Percentiles rank a stretch among this genome's conserved stretches.
These are phyloP conservation scores for Cydia splendana DNA, from an alignment of 1,140 invertebrate species.

Conservation along the genomic window DNA sequence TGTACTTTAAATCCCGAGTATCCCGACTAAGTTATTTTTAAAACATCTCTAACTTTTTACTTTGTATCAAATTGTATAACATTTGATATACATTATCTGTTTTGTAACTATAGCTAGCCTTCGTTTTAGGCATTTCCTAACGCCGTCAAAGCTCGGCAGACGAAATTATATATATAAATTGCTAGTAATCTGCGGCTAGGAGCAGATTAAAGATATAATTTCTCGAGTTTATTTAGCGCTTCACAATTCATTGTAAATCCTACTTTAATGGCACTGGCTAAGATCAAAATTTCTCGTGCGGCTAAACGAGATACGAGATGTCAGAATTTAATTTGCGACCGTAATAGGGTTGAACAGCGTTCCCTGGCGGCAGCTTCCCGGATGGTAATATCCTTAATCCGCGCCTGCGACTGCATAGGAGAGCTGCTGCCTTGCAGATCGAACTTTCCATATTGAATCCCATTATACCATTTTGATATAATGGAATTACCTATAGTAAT, in stretches of 20 bases:
- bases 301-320: neutral
- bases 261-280: neutral
- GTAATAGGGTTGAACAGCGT: slow-evolving; percentile 4
- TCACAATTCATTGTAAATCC: neutral
- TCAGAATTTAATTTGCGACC: neutral
- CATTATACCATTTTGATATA: neutral
- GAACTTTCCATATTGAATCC: neutral
- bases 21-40: too few relatives aligned
- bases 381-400: slow-evolving; percentile 19
- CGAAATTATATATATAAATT: neutral
- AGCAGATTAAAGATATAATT: slow-evolving; percentile 2
- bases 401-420: neutral
- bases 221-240: neutral
- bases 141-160: too few relatives aligned
- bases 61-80: too few relatives aligned
- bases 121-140: too few relatives aligned
- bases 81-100: too few relatives aligned
- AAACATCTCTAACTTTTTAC: too few relatives aligned
- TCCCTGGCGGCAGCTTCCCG: neutral
- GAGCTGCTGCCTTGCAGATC: neutral
- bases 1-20: too few relatives aligned
- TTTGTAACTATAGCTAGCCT: too few relatives aligned
- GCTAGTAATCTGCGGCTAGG: neutral
- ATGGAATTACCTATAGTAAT: too few relatives aligned
- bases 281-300: neutral